Conservation (phyloP, 2,888 invertebrate species). For the Periphyllus acericola region DNA sequence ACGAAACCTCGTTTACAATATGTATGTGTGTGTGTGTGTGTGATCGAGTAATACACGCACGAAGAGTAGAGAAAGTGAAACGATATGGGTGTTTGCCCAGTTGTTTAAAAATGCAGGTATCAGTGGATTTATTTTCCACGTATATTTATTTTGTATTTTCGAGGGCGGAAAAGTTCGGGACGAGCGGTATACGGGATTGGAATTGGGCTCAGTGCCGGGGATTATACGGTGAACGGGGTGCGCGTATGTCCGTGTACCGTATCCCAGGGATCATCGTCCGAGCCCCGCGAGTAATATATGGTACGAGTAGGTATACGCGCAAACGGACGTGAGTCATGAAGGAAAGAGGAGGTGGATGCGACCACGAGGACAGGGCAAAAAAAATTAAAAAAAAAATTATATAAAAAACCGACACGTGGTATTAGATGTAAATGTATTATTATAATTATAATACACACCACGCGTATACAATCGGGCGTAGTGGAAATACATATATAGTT, state of each 20-base stretch:
- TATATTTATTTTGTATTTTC: neutral
- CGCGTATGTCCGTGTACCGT: neutral
- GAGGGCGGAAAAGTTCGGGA: neutral
- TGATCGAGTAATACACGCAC: neutral
- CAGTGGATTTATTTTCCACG: neutral
- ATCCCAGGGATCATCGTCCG: neutral
- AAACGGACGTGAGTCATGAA: slow-evolving; percentile 5
- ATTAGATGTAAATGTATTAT: neutral
- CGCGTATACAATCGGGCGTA: too few species aligned
- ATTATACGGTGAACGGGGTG: neutral
- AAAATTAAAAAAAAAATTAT: neutral
- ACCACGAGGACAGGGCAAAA: neutral
- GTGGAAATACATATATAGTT: too few species aligned
- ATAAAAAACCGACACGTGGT: neutral
- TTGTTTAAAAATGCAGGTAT: neutral
- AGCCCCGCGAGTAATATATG: neutral
- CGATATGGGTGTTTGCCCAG: neutral
- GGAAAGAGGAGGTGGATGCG: neutral
- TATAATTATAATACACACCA: too few species aligned
- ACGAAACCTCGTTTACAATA: neutral
- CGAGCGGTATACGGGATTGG: neutral
- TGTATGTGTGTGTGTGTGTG: neutral
- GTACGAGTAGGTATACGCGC: neutral
- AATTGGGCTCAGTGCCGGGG: neutral
- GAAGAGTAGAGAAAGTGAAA: neutral